Percentiles rank a stretch among this genome's conserved stretches.
Evolutionary conservation across 2,888 invertebrate species (phyloP).

Genomic region (Conops quadrifasciatus): DNA sequence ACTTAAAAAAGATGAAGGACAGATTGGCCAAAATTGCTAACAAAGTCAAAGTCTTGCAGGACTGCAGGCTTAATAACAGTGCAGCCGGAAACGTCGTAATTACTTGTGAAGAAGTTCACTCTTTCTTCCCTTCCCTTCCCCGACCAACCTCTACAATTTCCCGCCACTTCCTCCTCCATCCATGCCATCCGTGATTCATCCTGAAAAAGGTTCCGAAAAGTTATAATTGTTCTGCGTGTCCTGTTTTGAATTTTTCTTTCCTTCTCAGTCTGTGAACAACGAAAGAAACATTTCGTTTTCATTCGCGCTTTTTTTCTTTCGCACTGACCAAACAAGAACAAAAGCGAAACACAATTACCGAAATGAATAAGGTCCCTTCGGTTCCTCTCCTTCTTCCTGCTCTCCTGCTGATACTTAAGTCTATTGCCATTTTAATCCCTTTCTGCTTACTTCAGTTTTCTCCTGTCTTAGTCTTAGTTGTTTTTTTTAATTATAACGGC

Average conservation of each 20-base stretch:
- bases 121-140: neutral
- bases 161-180: neutral
- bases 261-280: too few species aligned
- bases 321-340: too few species aligned
- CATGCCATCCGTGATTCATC: neutral
- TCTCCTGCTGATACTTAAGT: neutral
- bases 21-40: too few species aligned
- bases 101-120: constrained; percentile 32
- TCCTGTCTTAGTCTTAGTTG: too few species aligned
- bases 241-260: too few species aligned
- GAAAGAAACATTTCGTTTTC: too few species aligned
- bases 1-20: too few species aligned
- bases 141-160: neutral
- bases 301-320: too few species aligned
- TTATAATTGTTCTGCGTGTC: constrained; percentile 29
- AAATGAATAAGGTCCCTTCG: neutral
- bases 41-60: too few species aligned
- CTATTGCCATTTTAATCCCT: too few species aligned
- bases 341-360: too few species aligned
- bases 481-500: constrained; percentile 18
- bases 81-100: constrained; percentile 40
- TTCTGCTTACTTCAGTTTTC: too few species aligned
- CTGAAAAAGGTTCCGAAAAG: constrained; percentile 9
- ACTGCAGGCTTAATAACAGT: constrained; percentile 42
- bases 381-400: neutral